Conservation (phyloP, 2,888 invertebrate species). For the Leptinotarsa peninsularis region DNA sequence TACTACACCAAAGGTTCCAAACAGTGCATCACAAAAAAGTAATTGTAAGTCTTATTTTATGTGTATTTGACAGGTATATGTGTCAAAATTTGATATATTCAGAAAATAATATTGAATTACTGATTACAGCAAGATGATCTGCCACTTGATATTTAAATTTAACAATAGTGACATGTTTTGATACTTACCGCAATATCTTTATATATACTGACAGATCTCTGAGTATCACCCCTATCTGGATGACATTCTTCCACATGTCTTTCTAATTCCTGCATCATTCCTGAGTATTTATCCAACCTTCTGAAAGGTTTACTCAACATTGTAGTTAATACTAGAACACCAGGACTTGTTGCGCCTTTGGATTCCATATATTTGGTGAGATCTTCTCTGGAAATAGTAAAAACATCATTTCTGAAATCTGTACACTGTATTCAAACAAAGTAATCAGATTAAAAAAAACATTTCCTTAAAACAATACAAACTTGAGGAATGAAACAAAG, state of each 20-base stretch:
- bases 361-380: constrained; percentile 89
- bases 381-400: constrained; percentile 75
- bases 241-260: constrained; percentile 96
- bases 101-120: too few relatives aligned
- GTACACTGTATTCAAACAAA: too few relatives aligned
- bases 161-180: not conserved
- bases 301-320: constrained; percentile 96
- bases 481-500: too few relatives aligned
- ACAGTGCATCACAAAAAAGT: too few relatives aligned
- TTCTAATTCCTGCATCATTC: constrained; percentile 94
- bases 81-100: too few relatives aligned
- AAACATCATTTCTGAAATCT: not conserved
- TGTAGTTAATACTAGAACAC: constrained; percentile 89
- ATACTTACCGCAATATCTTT: constrained; percentile 90
- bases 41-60: too few relatives aligned
- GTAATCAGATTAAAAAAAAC: too few relatives aligned
- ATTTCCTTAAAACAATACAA: too few relatives aligned
- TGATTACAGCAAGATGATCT: too few relatives aligned
- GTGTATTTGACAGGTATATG: too few relatives aligned
- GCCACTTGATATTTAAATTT: too few relatives aligned
- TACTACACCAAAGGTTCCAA: too few relatives aligned
- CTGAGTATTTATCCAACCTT: constrained; percentile 93
- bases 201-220: constrained; percentile 93
- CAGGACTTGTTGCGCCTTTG: constrained; percentile 86
- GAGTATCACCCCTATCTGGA: constrained; percentile 95